Evolutionary conservation across 2,113 vertebrate genomes (phyloP), one percentile per base, ranked within the genome.

Genomic region (Phocoena phocoena): DNA sequence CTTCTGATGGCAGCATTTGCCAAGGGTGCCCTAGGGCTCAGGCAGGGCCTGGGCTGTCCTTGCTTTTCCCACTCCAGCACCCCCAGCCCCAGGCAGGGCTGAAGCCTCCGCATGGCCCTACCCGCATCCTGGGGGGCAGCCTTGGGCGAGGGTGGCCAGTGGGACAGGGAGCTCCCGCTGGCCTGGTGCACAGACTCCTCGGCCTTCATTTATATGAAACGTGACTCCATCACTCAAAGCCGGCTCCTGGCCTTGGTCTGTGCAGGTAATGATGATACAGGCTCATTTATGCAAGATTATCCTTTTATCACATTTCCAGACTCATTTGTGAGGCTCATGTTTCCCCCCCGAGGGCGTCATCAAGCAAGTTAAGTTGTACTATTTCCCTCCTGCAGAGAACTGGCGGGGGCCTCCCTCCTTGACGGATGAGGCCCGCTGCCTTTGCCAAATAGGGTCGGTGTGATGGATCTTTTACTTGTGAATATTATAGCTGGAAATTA

Each of bases 401-500:
- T 99, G 99, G 99, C 99, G 99, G 99, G 99, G 98, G 98, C 98
- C 98, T 98, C 98, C 98, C 98, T 97, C 97, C 88, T 98, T 99
- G 99, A 99, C 98, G 98, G 99, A 99, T 99, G 99, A 99, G 99
- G 98, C 97, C 98, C 96, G 98, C 98, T 99, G 99, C 99, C 98
- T 99, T 98, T 96, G 98, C 98, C 99, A 99, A 99, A 99, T 98
- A 99, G 99, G 98, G 98, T 98, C 98, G 98, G 98, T 38, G 98
- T 99, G 99, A 98, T 99, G 98, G 99, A 99, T 99, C 98, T 99
- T 98, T 99, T 99, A 98, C 98, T 99, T 98, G 98, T 99, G 99
- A 99, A 99, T 99, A 99, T 99, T 99, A 99, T 98, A 98, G 98
- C 98, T 98, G 98, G 98, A 98, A 99, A 99, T 99, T 99, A 99